These are phyloP conservation scores for Bimastos eiseni DNA, from an alignment of 2,888 invertebrate species.

Conservation along the genomic window DNA sequence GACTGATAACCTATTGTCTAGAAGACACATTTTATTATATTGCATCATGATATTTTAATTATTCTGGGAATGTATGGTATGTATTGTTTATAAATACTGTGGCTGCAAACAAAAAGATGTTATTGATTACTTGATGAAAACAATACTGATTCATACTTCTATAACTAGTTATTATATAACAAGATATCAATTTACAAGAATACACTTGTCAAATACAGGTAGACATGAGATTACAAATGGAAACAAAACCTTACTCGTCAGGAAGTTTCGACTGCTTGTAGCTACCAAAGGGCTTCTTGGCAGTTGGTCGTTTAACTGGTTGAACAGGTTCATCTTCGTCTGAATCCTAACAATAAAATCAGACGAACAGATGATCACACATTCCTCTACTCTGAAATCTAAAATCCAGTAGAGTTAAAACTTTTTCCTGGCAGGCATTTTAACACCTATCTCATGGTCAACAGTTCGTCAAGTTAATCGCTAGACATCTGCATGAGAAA, in stretches of 20 bases:
- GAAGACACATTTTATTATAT: no score
- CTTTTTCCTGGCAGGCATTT: background rate
- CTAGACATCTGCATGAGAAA: background rate
- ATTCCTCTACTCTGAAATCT: background rate
- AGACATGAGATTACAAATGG: background rate
- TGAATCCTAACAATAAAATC: conserved; percentile 39
- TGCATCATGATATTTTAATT: no score
- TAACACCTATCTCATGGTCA: no score
- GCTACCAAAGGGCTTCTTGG: background rate
- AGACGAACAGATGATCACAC: background rate
- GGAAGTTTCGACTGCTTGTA: background rate
- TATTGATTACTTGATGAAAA: no score
- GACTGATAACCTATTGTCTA: no score
- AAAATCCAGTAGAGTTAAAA: background rate
- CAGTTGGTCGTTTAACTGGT: background rate
- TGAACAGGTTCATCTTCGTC: conserved; percentile 39
- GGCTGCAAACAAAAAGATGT: no score
- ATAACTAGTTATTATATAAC: background rate
- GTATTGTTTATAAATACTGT: no score
- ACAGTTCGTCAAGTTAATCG: no score
- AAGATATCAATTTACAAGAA: background rate
- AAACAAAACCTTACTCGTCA: background rate
- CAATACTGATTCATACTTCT: no score
- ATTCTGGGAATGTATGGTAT: no score
- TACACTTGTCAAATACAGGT: background rate